Base-by-base conservation (phyloP, 2,113 vertebrate genomes). In the Poeciliopsis turrubarensis region DNA sequence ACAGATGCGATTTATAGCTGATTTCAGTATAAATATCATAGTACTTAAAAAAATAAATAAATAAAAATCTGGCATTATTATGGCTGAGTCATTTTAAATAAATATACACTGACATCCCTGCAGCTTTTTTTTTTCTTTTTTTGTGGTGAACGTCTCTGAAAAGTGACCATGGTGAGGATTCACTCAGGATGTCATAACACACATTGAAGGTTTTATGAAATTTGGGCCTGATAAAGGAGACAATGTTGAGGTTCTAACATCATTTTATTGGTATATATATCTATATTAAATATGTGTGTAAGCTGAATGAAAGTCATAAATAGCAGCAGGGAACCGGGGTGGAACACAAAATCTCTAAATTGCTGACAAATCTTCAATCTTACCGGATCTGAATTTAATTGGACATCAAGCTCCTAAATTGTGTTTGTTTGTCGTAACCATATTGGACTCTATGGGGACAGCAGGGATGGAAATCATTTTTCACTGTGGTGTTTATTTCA, bases 401-500 rank as follows among this genome's bases (percentile, higher is more conserved):
- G 81, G 81, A 84, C 73, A 79, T 81, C 73, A 32, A 85, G 81
- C 65, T 80, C 78, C 80, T 75, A 81, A 77, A 91, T 86, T 87
- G 84, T 85, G 78, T 82, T 80, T 90, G 86, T 90, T 85, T 87
- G 89, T 19, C 61, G 17, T 89, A 67, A 76, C 70, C 68, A 70
- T 70, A 84, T 85, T 90, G 90, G 89, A 91, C 90, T 84, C 65
- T 80, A 66, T 70, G 89, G 85, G 87, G 91, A 88, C 91, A 77
- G 69, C 73, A 88, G 69, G 86, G 89, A 93, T 89, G 82, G 87
- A 91, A 87, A 88, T 88, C 80, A 92, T 94, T 89, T 82, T 73
- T 93, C 91, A 92, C 83, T 68, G 70, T 61, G 37, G 82, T 83
- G 78, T 83, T 92, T 91, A 93, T 94, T 93, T 89, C 87, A 93